A percentile compares a stretch with the other conserved stretches of the same genome.
Evolutionary conservation across 2,797 vertebrate species (phyloP).

Genomic region (Sebastes trivittatus): DNA sequence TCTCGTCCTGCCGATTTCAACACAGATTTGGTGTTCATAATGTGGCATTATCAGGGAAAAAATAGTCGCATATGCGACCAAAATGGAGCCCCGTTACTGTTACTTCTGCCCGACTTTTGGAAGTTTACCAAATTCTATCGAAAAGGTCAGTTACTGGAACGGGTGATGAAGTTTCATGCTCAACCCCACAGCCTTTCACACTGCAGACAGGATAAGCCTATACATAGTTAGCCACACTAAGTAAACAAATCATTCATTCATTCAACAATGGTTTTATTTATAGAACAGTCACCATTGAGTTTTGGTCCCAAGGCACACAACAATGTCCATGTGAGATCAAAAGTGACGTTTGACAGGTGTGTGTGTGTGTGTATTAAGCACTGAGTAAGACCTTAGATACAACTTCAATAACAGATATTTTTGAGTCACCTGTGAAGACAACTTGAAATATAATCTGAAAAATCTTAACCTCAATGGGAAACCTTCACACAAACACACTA

Average conservation of each 20-base stretch:
- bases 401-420: background rate
- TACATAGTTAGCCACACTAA: background rate
- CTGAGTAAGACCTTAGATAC: background rate
- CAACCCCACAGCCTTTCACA: background rate
- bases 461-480: background rate
- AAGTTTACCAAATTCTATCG: background rate
- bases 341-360: background rate
- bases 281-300: background rate
- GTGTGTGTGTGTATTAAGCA: too few species aligned
- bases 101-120: background rate
- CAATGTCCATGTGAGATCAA: background rate
- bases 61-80: too few species aligned
- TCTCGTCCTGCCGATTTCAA: background rate
- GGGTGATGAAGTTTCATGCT: background rate
- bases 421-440: background rate
- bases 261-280: conserved; percentile 8
- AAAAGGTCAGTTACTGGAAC: background rate
- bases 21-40: too few species aligned
- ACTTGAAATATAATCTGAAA: background rate
- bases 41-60: too few species aligned
- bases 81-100: too few species aligned
- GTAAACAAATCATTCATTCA: background rate
- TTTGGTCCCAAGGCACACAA: background rate
- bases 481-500: background rate
- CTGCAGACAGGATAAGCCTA: background rate